phyloP scores from a whole-genome alignment of 2,888 invertebrate genomes.

The Electrophaes corylata region DNA sequence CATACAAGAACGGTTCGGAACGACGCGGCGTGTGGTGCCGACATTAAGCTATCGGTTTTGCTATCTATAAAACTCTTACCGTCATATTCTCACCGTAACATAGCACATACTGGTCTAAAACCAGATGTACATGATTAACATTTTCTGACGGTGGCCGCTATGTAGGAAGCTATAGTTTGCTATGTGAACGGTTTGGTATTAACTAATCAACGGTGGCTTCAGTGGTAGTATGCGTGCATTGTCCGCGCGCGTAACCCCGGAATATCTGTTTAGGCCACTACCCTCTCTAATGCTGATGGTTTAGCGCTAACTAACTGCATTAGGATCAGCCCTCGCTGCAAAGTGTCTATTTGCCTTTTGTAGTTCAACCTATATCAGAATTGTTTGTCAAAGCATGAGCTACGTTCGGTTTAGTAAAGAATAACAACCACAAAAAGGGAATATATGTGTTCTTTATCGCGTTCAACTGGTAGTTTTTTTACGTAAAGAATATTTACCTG shows the following conservation, averaged over 20 bases:
- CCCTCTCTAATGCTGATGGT: constrained; percentile 76
- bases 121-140: neutral
- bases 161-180: constrained; percentile 50
- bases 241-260: constrained; percentile 79
- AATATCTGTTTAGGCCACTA: constrained; percentile 84
- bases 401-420: neutral
- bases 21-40: constrained; percentile 46
- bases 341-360: neutral
- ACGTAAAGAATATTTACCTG: too few relatives aligned
- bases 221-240: constrained; percentile 80
- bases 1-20: constrained; percentile 80
- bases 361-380: neutral
- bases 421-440: neutral
- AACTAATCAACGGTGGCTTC: constrained; percentile 82
- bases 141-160: constrained; percentile 1
- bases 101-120: neutral
- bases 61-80: constrained; percentile 9
- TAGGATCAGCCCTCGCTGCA: constrained; percentile 49
- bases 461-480: too few relatives aligned
- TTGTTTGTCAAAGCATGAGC: neutral
- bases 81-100: constrained; percentile 44
- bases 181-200: constrained; percentile 76
- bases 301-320: constrained; percentile 68
- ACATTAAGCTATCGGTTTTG: constrained; percentile 1
- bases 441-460: too few relatives aligned